Base-by-base conservation (phyloP, 2,797 vertebrate species). In the Sphenopsis melanotis region DNA sequence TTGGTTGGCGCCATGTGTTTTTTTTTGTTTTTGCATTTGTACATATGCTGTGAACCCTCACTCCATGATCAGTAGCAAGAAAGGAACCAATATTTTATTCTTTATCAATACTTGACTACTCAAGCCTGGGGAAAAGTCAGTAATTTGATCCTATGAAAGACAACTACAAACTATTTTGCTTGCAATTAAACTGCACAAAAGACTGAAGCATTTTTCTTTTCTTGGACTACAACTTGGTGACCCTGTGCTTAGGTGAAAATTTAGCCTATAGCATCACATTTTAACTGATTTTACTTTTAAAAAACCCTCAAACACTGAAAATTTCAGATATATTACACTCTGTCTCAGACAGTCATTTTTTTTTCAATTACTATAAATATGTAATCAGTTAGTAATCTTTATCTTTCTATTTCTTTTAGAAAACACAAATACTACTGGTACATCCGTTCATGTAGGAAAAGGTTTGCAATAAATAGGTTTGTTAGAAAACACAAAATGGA, bases 41-140 rank as follows among this genome's bases (percentile, higher is more conserved):
- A 22, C 1, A 0, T 29, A 23, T 37, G 1, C 9, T 41, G 9
- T 66, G 15, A n/a, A 41, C 3, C 4, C 39, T 61, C 34, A 57
- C 4, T 18, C 2, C n/a, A 21, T 19, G 20, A 70, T 6, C 6
- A 27, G n/a, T 16, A 60, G 36, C 11, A 74, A 59, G 20, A 68
- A 39, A 29, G 5, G 12, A 86, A 60, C 3, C 10, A 49, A 22
- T 2, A 34, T 56, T 83, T 61, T 57, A 55, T 52, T 75, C 5
- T 56, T 79, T 41, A 15, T 39, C 10, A 79, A 32, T 41, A 26
- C 4, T 36, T 78, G 19, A 30, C 14, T 49, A n/a, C 15, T 49
- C 41, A 30, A 69, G 4, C 20, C 36, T 29, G 9, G 6, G 9
- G 47, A 49, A 49, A 49, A 49, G 15, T 49, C 47, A 49, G 2